These are phyloP conservation scores for Coendou prehensilis DNA, from an alignment of 2,797 vertebrate genomes.

Conservation along the genomic window DNA sequence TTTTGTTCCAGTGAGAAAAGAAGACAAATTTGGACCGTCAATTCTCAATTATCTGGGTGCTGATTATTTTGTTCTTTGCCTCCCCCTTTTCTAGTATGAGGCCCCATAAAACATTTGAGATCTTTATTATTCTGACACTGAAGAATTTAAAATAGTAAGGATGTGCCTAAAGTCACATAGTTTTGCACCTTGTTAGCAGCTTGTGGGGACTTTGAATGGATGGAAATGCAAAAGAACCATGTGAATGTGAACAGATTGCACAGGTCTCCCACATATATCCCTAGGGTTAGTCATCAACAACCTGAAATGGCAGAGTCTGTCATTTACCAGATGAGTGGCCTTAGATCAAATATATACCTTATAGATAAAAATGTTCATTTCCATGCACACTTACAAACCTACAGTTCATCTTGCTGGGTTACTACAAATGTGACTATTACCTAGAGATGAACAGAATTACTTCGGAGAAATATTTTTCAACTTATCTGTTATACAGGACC, in stretches of 20 bases:
- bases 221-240: neutral
- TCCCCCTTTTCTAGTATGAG: neutral
- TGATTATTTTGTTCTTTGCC: neutral
- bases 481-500: neutral
- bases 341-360: neutral
- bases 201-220: neutral
- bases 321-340: no score
- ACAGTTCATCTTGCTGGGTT: neutral
- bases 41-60: neutral
- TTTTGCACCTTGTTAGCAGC: slow-evolving; percentile 17
- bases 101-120: neutral
- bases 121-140: neutral
- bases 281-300: neutral
- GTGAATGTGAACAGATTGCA: neutral
- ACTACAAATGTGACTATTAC: neutral
- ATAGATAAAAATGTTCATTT: neutral
- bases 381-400: neutral
- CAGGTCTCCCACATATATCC: neutral
- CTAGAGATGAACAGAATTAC: neutral
- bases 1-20: neutral
- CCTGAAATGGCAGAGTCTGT: neutral
- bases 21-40: neutral
- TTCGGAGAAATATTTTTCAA: neutral
- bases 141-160: neutral
- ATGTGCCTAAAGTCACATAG: neutral